A percentile compares a stretch with the other conserved stretches of the same genome.
Conservation (phyloP, 2,888 invertebrate genomes). For the Pheosia gnoma region DNA sequence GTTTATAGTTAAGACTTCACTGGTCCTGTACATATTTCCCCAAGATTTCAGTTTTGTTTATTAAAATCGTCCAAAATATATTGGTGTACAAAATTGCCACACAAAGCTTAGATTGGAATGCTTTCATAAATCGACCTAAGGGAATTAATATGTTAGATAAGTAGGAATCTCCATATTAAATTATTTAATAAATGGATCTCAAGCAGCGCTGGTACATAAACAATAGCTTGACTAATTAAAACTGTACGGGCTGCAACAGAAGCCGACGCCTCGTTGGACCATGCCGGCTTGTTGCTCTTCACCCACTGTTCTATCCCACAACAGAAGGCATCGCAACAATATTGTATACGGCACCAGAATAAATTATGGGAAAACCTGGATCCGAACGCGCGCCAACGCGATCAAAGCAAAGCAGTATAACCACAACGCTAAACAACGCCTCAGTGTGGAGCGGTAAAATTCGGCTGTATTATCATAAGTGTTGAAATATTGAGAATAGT, state of each 20-base stretch:
- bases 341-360: conserved; percentile 51
- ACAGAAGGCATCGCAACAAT: conserved; percentile 54
- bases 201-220: no score
- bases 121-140: no score
- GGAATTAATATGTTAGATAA: no score
- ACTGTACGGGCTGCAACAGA: conserved; percentile 79
- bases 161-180: no score
- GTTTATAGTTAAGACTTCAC: no score
- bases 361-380: conserved; percentile 51
- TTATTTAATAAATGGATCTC: no score
- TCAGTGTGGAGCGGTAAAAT: conserved; percentile 18
- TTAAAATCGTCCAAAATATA: no score
- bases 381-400: conserved; percentile 37
- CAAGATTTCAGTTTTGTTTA: no score
- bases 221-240: not conserved
- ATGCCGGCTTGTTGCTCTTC: conserved; percentile 78
- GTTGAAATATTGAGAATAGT: conserved; percentile 23
- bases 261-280: conserved; percentile 71
- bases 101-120: no score
- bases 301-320: conserved; percentile 72
- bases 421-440: conserved; percentile 33
- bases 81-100: no score
- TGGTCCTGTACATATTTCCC: no score
- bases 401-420: not conserved
- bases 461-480: conserved; percentile 10